phyloP scores from a whole-genome alignment of 2,888 invertebrate genomes.

The Cynaeus angustus region DNA sequence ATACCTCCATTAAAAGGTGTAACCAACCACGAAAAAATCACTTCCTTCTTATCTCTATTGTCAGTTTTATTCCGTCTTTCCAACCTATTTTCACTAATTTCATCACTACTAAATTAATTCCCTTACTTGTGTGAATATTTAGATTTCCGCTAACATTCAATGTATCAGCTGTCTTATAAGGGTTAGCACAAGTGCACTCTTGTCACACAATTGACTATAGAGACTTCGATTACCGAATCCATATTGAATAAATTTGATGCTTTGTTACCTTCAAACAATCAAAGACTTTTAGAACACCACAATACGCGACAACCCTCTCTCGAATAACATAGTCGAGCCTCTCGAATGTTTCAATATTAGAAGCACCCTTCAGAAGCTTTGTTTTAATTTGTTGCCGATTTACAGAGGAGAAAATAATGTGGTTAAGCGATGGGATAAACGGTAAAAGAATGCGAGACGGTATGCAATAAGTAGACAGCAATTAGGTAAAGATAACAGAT shows the following conservation, averaged over 20 bases:
- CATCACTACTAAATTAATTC: conserved; percentile 31
- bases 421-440: conserved; percentile 24
- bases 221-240: conserved; percentile 63
- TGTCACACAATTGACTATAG: conserved; percentile 67
- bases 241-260: conserved; percentile 65
- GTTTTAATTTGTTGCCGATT: conserved; percentile 54
- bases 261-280: conserved; percentile 69
- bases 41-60: conserved; percentile 51
- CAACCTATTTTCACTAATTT: conserved; percentile 4
- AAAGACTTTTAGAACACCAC: conserved; percentile 60
- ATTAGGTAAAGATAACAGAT: too few relatives aligned
- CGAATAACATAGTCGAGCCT: conserved; percentile 52
- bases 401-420: conserved; percentile 3
- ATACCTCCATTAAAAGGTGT: conserved; percentile 43
- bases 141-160: conserved; percentile 53
- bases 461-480: too few relatives aligned
- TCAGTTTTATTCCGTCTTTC: background rate
- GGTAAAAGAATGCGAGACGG: background rate
- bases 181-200: conserved; percentile 50
- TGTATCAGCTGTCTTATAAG: conserved; percentile 60
- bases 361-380: conserved; percentile 53
- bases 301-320: conserved; percentile 55
- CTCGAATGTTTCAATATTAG: conserved; percentile 61
- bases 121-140: conserved; percentile 51
- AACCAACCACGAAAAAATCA: conserved; percentile 50